Evolutionary conservation across 2,888 invertebrate genomes (phyloP).

Genomic region (Diaphora mendica): DNA sequence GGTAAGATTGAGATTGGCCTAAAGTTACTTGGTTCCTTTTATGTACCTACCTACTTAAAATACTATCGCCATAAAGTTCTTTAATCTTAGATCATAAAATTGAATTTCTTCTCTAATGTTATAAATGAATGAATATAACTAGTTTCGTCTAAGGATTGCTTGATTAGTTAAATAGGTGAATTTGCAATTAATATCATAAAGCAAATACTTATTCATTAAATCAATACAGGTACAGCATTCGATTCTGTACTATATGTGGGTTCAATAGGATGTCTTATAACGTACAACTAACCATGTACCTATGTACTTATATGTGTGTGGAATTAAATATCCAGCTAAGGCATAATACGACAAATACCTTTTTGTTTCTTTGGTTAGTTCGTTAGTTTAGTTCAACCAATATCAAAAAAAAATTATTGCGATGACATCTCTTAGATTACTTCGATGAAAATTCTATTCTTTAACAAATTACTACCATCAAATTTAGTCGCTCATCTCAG

Average conservation of each 20-base stretch:
- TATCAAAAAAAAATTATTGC: background rate
- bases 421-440: background rate
- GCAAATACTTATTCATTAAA: no score
- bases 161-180: background rate
- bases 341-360: background rate
- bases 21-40: no score
- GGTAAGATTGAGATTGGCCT: no score
- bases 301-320: background rate
- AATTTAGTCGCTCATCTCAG: constrained; percentile 8
- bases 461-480: background rate
- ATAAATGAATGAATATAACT: background rate
- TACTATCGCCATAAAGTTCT: background rate
- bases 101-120: background rate
- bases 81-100: background rate
- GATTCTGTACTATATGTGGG: background rate
- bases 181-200: background rate
- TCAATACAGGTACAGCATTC: background rate
- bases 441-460: background rate
- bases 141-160: background rate
- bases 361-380: no score
- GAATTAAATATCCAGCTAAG: background rate
- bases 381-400: no score
- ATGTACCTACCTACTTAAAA: no score
- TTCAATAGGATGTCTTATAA: background rate
- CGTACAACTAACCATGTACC: background rate